Evolutionary conservation across 2,113 vertebrate genomes (phyloP), one percentile per base, ranked within the genome.

Genomic region (Delphinus delphis): DNA sequence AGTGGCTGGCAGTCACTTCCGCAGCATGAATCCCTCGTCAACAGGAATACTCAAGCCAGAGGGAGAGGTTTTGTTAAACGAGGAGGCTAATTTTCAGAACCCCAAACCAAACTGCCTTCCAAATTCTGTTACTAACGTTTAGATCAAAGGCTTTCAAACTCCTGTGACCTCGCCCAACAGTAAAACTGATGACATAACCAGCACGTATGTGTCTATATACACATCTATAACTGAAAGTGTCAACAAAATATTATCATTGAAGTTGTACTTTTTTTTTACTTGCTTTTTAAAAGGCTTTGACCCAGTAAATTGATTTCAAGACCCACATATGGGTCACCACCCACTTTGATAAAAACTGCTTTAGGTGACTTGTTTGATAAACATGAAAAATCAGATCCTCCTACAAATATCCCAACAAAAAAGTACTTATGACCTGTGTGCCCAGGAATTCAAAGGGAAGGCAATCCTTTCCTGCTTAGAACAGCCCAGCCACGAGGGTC

Each of bases 391-490:
- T 15, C 80, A 81, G 68, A 60, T 62, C 55, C 88, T 53, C 21
- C 13, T 73, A 86, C 53, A 96, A 96, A 87, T 47, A 95, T 15
- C 9, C 25, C 44, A 90, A 90, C 88, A 31, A n/a, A 12, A 41
- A 68, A 71, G 1, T 44, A 85, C 38, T 12, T 84, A 84, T 53
- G 81, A 79, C 47, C 53, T 92, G 71, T 73, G 28, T 60, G 28
- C 55, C 67, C 26, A 58, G 41, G 81, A 73, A 83, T 93, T 96
- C 38, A 17, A 60, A 63, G 26, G 6, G 9, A 25, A 44, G 31
- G 38, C 11, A 28, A 76, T 44, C 26, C 23, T 81, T 81, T 60
- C 20, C 31, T 21, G 26, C n/a, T 18, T 15, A 44, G 15, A 90
- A 53, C 14, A 85, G 58, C 58, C 28, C 4, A 80, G 23, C 13